A percentile compares a stretch with the other conserved stretches of the same genome.
Evolutionary conservation across 2,888 invertebrate genomes (phyloP).

Genomic region (Aporophyla lueneburgensis): DNA sequence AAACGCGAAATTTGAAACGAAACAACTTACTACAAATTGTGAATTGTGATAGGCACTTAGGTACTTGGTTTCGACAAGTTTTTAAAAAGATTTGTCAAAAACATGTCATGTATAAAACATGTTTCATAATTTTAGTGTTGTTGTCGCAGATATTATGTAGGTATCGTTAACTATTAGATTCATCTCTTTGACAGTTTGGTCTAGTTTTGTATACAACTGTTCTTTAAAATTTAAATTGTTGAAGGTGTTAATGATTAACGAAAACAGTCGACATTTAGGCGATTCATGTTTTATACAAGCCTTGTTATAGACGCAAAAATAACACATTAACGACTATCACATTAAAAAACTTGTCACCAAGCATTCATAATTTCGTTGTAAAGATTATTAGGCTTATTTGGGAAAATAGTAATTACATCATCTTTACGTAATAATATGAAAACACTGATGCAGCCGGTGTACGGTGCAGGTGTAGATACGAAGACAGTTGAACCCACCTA

Average conservation of each 20-base stretch:
- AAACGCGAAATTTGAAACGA: no score
- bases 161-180: neutral
- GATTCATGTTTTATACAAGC: no score
- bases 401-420: neutral
- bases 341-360: slow-evolving; percentile 28
- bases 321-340: slow-evolving; percentile 65
- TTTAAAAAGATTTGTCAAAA: neutral
- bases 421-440: slow-evolving; percentile 11
- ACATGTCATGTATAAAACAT: neutral
- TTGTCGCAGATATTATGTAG: neutral
- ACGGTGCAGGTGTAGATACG: neutral
- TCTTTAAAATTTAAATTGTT: no score
- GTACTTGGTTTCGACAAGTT: neutral
- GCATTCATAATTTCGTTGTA: neutral
- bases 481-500: neutral
- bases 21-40: neutral
- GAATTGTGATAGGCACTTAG: neutral
- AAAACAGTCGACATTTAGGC: neutral
- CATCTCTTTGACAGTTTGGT: neutral
- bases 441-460: neutral
- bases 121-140: neutral
- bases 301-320: neutral
- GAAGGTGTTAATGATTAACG: neutral
- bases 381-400: neutral
- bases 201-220: neutral